These are phyloP conservation scores for Clarias gariepinus DNA, from an alignment of 2,113 vertebrate genomes.

Conservation along the genomic window DNA sequence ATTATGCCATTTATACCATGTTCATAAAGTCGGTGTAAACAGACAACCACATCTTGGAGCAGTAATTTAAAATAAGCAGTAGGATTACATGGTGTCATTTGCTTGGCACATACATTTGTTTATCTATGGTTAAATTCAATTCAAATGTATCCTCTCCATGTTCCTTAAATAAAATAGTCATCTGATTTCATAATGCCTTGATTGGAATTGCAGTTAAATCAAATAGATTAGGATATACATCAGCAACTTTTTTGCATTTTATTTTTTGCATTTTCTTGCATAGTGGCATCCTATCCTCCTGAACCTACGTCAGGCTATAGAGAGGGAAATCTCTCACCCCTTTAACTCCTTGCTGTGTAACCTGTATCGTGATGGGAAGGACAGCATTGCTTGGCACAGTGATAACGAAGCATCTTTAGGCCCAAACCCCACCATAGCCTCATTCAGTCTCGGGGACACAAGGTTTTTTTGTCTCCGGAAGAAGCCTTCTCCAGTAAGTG, in stretches of 20 bases:
- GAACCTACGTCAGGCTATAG: constrained; percentile 70
- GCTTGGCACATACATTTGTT: not conserved
- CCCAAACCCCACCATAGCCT: constrained; percentile 81
- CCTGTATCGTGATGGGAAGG: constrained; percentile 86
- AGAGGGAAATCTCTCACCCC: constrained; percentile 68
- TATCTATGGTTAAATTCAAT: not conserved
- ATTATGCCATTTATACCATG: not conserved
- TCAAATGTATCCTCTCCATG: not conserved
- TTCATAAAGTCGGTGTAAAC: not conserved
- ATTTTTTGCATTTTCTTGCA: not conserved
- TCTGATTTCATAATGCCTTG: not conserved
- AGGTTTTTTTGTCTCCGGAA: constrained; percentile 91
- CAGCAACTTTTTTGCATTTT: not conserved
- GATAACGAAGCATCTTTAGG: constrained; percentile 86
- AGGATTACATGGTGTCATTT: not conserved
- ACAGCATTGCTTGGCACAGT: constrained; percentile 95
- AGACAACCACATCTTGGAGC: not conserved
- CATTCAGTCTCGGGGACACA: constrained; percentile 88
- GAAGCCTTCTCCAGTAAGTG: constrained; percentile 83
- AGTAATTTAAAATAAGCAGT: not conserved
- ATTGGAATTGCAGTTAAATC: not conserved
- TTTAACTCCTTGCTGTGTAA: constrained; percentile 96
- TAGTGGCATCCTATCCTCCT: constrained; percentile 88
- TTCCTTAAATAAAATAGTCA: not conserved
- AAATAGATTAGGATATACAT: not conserved